These are phyloP conservation scores for Nylanderia fulva DNA, from an alignment of 1,140 invertebrate genomes.

Conservation along the genomic window DNA sequence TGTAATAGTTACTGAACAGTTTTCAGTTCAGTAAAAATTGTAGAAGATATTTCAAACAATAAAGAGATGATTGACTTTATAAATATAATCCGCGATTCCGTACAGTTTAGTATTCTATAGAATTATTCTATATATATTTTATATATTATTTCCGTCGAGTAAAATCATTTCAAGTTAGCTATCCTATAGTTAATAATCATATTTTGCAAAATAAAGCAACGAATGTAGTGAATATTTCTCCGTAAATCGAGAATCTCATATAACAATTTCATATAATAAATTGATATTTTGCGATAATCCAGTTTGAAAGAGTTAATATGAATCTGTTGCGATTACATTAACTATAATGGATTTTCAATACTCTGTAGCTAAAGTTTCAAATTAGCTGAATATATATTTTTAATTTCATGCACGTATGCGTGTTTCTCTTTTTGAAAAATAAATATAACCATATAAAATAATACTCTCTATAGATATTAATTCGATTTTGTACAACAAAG, in stretches of 20 bases:
- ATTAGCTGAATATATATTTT: background rate
- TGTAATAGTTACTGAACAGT: background rate
- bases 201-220: background rate
- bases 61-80: background rate
- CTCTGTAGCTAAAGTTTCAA: background rate
- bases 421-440: background rate
- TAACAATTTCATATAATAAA: too few species aligned
- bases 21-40: background rate
- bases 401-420: background rate
- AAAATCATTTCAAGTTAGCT: background rate
- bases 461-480: background rate
- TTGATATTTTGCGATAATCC: background rate
- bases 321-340: background rate
- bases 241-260: background rate
- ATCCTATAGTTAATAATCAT: background rate
- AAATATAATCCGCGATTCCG: background rate
- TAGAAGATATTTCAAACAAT: background rate
- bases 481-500: background rate
- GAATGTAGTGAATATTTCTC: background rate
- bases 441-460: constrained; percentile 1
- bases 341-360: background rate
- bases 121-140: background rate
- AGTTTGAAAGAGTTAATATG: constrained; percentile 12
- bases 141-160: background rate
- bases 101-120: background rate